Conservation (phyloP, 1,140 invertebrate species). For the Druon quercuslanigerum region DNA sequence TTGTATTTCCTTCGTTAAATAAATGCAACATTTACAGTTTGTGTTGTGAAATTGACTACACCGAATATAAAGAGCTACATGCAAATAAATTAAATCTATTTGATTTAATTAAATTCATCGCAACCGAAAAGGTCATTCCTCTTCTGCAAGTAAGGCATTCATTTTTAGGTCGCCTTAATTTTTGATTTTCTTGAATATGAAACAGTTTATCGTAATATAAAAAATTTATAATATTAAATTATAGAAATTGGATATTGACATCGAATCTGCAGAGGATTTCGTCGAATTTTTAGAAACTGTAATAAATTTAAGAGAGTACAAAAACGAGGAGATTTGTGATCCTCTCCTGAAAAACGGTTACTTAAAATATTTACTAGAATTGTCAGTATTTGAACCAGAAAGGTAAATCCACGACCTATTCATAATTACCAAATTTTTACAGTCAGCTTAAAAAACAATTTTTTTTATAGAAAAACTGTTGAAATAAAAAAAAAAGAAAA, state of each 20-base stretch:
- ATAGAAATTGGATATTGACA: background rate
- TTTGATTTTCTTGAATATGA: background rate
- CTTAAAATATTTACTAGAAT: background rate
- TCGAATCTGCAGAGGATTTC: background rate
- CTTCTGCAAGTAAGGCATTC: background rate
- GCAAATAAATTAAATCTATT: background rate
- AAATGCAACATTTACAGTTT: background rate
- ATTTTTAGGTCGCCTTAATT: no score
- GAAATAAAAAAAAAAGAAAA: background rate
- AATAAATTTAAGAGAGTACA: background rate
- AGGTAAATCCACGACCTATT: background rate
- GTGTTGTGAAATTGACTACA: background rate
- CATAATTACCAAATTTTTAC: no score
- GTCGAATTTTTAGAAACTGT: background rate
- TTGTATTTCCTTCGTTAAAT: no score
- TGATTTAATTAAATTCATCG: background rate
- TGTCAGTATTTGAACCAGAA: background rate
- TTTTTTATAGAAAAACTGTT: no score
- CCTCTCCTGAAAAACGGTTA: background rate
- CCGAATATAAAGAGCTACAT: background rate
- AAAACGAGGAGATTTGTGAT: background rate
- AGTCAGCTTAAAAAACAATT: no score
- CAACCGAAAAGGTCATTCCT: conserved; percentile 1
- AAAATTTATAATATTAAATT: background rate
- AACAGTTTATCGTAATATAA: background rate